These are phyloP conservation scores for Drosophila nannoptera DNA, from an alignment of 1,140 invertebrate genomes.

Conservation along the genomic window DNA sequence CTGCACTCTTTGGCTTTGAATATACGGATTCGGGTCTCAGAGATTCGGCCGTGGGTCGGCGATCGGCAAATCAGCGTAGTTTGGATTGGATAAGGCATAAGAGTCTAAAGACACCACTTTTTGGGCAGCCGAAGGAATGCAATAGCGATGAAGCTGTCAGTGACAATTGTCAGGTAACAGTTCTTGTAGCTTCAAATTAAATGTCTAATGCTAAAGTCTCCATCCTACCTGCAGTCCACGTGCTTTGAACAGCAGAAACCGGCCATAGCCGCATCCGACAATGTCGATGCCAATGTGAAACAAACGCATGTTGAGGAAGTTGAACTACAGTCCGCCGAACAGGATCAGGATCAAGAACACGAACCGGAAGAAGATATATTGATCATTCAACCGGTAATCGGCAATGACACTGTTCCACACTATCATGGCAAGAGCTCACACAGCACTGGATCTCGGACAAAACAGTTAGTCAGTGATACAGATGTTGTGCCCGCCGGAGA, in stretches of 20 bases:
- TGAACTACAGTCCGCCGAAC: conserved; percentile 57
- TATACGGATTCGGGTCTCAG: conserved; percentile 48
- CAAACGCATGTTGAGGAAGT: conserved; percentile 59
- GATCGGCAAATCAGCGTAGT: conserved; percentile 56
- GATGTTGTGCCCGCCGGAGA: conserved; percentile 26
- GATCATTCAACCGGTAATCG: conserved; percentile 28
- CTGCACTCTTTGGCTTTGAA: conserved; percentile 66
- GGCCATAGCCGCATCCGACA: conserved; percentile 44
- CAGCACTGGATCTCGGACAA: conserved; percentile 45
- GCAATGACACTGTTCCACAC: conserved; percentile 37
- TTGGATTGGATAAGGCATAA: conserved; percentile 62
- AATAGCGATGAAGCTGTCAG: conserved; percentile 51
- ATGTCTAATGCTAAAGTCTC: background rate
- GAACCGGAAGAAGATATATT: conserved; percentile 48
- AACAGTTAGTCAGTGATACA: conserved; percentile 50
- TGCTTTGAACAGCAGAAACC: conserved; percentile 66
- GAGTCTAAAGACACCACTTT: conserved; percentile 46
- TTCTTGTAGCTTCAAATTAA: no score
- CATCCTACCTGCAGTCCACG: conserved; percentile 42
- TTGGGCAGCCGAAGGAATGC: conserved; percentile 67
- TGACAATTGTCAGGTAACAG: conserved; percentile 69
- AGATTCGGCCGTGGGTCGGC: conserved; percentile 63
- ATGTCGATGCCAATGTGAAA: conserved; percentile 65
- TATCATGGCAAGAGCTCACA: conserved; percentile 63
- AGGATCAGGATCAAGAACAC: conserved; percentile 43